Conservation (phyloP, 1,140 invertebrate genomes). For the Psilanteris sp. region DNA sequence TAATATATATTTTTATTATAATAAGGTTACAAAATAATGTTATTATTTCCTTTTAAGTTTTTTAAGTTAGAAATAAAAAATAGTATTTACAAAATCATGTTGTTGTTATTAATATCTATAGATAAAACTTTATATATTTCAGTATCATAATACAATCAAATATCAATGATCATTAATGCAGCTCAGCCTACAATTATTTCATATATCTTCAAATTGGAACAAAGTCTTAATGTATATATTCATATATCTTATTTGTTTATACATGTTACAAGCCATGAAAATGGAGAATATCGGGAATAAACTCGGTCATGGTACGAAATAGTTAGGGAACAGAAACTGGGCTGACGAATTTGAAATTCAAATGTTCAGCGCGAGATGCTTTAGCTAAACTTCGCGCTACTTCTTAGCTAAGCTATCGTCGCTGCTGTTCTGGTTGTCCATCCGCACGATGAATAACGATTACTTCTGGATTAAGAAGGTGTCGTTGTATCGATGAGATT, state of each 20-base stretch:
- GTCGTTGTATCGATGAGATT: conserved; percentile 47
- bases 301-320: conserved; percentile 31
- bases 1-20: too few relatives aligned
- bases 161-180: too few relatives aligned
- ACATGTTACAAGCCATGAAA: conserved; percentile 10
- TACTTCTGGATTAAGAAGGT: conserved; percentile 46
- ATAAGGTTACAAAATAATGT: too few relatives aligned
- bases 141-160: too few relatives aligned
- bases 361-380: conserved; percentile 33
- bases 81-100: too few relatives aligned
- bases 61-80: too few relatives aligned
- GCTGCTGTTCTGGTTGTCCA: conserved; percentile 36
- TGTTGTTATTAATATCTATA: too few relatives aligned
- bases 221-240: too few relatives aligned
- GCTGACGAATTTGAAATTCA: conserved; percentile 57
- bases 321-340: conserved; percentile 30
- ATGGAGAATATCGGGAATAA: conserved; percentile 39
- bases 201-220: conserved; percentile 15
- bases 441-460: conserved; percentile 57
- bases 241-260: conserved; percentile 39
- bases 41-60: too few relatives aligned
- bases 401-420: conserved; percentile 42
- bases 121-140: too few relatives aligned
- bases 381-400: conserved; percentile 39
- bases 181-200: too few relatives aligned